A percentile compares a stretch with the other conserved stretches of the same genome.
These are phyloP conservation scores for Magallana nippona DNA, from an alignment of 2,888 invertebrate species.

Conservation along the genomic window DNA sequence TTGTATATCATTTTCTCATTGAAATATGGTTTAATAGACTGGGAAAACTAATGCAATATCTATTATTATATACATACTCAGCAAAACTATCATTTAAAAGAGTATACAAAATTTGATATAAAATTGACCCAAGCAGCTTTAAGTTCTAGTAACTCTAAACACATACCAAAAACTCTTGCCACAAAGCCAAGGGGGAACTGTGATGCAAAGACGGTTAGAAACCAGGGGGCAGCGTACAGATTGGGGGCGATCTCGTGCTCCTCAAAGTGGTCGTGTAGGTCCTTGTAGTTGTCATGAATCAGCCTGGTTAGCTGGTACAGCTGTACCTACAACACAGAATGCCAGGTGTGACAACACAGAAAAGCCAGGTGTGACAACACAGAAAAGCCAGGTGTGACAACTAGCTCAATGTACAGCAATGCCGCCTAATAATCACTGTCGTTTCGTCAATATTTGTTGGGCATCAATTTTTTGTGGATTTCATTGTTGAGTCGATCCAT, in stretches of 20 bases:
- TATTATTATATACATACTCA: too few species aligned
- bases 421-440: too few species aligned
- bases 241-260: constrained; percentile 94
- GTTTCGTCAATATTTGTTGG: too few species aligned
- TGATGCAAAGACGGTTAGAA: constrained; percentile 96
- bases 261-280: constrained; percentile 90
- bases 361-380: constrained; percentile 41
- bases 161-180: constrained; percentile 91
- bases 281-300: constrained; percentile 88
- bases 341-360: constrained; percentile 38
- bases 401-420: neutral
- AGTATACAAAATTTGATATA: too few species aligned
- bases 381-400: constrained; percentile 34
- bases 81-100: too few species aligned
- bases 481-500: too few species aligned
- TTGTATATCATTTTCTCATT: too few species aligned
- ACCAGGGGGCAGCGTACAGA: constrained; percentile 97
- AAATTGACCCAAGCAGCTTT: too few species aligned
- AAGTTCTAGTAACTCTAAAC: too few species aligned
- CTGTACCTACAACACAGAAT: constrained; percentile 82
- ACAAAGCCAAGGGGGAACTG: constrained; percentile 98
- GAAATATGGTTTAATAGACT: too few species aligned
- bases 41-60: too few species aligned
- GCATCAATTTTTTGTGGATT: too few species aligned
- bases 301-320: constrained; percentile 95